Base-by-base conservation (phyloP, 2,113 vertebrate species). In the Podarcis cretensis region DNA sequence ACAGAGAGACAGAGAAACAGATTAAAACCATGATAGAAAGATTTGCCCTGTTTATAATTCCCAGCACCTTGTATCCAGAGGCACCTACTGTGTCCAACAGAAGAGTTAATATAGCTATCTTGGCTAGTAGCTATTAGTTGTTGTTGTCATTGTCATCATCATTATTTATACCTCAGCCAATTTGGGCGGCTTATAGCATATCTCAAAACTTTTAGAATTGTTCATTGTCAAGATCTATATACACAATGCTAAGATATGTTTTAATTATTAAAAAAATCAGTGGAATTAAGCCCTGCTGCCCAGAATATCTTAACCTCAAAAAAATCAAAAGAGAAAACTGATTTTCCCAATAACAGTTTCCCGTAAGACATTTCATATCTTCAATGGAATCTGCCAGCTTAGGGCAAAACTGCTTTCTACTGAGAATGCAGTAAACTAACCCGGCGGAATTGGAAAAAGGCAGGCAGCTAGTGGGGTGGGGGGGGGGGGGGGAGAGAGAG, bases 281-380 rank as follows among this genome's bases (percentile, higher is more conserved):
- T 59, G n/a, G n/a, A 12, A 82, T 82, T 84, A 76, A 2, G 0
- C 5, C 0, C 32, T 12, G 48, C 27, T 32, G 79, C 48, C 89
- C 30, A 35, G 87, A 32, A 59, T 1, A 40, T 0, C 32, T 0
- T 6, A 27, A 12, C 0, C 16, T 59, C 27, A 32, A 21, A 27
- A 76, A 89, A 91, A 92, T 8, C 1, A 35, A 91, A 89, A 87
- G 86, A 86, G 73, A 87, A 82, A 86, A 83, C 86, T 74, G 27
- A 48, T 2, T 2, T 35, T 89, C 81, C 85, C 54, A 16, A n/a
- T 0, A 63, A 63, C 3, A 7, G 77, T 76, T 90, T 87, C 89
- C 25, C 57, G 85, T 81, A 87, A 92, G 86, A 0, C 32, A 81
- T 88, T 5, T 71, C 48, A 83, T 0, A 74, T 91, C 43, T 0